phyloP scores from a whole-genome alignment of 35 echinoderm and acorn worm species.

The Strongylocentrotus purpuratus region DNA sequence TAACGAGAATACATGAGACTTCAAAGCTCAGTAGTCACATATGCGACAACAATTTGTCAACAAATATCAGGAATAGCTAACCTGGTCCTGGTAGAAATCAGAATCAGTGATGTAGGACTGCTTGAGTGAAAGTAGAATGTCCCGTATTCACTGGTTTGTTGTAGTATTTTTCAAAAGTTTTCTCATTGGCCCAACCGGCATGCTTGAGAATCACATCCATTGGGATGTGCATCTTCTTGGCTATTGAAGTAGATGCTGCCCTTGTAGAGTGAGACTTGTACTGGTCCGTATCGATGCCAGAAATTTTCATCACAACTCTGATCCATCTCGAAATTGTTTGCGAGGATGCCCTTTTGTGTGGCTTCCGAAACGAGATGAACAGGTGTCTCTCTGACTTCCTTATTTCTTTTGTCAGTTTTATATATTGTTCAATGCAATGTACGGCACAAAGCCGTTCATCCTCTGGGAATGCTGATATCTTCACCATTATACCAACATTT shows the following conservation, averaged over 20 bases:
- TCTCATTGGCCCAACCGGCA: constrained; percentile 66
- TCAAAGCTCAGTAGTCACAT: no score
- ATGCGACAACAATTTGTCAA: no score
- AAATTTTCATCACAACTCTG: constrained; percentile 40
- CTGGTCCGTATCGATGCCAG: constrained; percentile 57
- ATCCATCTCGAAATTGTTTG: constrained; percentile 71
- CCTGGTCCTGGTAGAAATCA: no score
- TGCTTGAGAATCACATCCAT: constrained; percentile 58
- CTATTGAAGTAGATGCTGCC: constrained; percentile 60
- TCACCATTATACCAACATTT: no score
- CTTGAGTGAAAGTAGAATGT: neutral
- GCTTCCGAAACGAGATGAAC: neutral
- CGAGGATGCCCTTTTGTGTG: neutral
- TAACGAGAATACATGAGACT: no score
- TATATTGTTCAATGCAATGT: neutral
- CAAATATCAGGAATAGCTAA: no score
- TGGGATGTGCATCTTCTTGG: constrained; percentile 35
- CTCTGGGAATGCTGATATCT: neutral
- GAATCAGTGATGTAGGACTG: no score
- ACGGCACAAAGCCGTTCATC: neutral
- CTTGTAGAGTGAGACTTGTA: constrained; percentile 75
- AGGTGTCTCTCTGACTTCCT: constrained; percentile 2
- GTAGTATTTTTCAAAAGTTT: constrained; percentile 68
- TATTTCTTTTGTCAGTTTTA: neutral
- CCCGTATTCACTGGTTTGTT: constrained; percentile 39